Evolutionary conservation across 2,888 invertebrate species (phyloP).

Genomic region (Halictus ligatus): DNA sequence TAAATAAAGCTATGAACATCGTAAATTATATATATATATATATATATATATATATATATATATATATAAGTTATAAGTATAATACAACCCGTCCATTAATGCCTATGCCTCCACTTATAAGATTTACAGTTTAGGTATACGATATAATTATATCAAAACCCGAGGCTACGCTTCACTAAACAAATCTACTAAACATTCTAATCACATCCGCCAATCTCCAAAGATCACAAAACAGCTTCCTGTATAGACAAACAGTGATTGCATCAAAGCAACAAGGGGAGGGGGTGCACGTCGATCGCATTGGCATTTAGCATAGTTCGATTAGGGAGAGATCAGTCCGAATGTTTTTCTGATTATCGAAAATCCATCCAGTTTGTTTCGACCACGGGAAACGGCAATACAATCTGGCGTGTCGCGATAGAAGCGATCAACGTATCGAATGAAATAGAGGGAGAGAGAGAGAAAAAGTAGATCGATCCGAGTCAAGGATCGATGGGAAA

Average conservation of each 20-base stretch:
- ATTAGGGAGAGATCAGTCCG: neutral
- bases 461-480: neutral
- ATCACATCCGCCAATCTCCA: neutral
- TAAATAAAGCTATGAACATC: too few relatives aligned
- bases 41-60: too few relatives aligned
- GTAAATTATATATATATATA: too few relatives aligned
- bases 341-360: constrained; percentile 1
- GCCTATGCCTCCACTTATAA: too few relatives aligned
- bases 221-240: neutral
- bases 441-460: too few relatives aligned
- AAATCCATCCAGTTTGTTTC: neutral
- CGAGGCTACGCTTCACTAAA: too few relatives aligned
- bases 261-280: neutral
- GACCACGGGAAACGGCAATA: neutral
- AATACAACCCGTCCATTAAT: too few relatives aligned
- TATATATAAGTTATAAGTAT: too few relatives aligned
- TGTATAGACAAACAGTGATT: neutral
- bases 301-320: neutral
- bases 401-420: neutral
- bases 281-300: neutral
- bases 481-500: neutral
- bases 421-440: neutral
- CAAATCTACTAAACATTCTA: too few relatives aligned
- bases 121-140: too few relatives aligned
- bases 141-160: too few relatives aligned